phyloP scores from a whole-genome alignment of 1,140 invertebrate genomes.

The Lucilia cuprina region DNA sequence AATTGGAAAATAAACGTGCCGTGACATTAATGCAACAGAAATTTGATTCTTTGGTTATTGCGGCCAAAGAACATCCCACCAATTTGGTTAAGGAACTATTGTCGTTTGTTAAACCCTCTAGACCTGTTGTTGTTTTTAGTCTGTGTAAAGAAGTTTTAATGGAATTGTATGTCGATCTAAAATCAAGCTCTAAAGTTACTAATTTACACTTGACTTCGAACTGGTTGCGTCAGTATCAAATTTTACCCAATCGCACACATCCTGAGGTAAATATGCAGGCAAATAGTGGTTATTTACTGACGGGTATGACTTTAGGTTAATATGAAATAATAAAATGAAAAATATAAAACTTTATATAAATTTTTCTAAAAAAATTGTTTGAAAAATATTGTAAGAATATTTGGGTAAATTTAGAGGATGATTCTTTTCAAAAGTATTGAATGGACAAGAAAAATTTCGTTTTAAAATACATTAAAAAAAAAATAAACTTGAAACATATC shows the following conservation, averaged over 20 bases:
- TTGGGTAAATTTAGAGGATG: too few relatives aligned
- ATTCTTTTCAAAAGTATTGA: too few relatives aligned
- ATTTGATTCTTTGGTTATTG: conserved; percentile 81
- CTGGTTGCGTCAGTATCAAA: conserved; percentile 90
- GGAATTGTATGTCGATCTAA: conserved; percentile 80
- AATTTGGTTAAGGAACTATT: conserved; percentile 79
- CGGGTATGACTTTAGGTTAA: conserved; percentile 68
- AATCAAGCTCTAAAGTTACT: conserved; percentile 72
- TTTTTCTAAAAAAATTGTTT: background rate
- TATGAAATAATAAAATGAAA: background rate
- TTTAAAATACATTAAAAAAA: too few relatives aligned
- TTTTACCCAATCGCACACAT: conserved; percentile 83
- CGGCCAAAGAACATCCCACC: conserved; percentile 83
- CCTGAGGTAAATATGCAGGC: conserved; percentile 81
- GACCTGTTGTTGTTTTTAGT: conserved; percentile 86
- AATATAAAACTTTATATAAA: background rate
- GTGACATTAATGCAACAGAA: conserved; percentile 67
- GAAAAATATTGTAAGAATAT: background rate
- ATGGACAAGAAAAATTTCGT: too few relatives aligned
- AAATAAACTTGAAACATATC: too few relatives aligned
- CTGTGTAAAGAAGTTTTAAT: conserved; percentile 80
- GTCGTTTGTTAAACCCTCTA: conserved; percentile 75
- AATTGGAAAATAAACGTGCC: conserved; percentile 71
- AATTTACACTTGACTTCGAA: conserved; percentile 82
- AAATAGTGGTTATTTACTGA: conserved; percentile 77